Base-by-base conservation (phyloP, 2,113 vertebrate species). In the Gallinago paraguaiae region DNA sequence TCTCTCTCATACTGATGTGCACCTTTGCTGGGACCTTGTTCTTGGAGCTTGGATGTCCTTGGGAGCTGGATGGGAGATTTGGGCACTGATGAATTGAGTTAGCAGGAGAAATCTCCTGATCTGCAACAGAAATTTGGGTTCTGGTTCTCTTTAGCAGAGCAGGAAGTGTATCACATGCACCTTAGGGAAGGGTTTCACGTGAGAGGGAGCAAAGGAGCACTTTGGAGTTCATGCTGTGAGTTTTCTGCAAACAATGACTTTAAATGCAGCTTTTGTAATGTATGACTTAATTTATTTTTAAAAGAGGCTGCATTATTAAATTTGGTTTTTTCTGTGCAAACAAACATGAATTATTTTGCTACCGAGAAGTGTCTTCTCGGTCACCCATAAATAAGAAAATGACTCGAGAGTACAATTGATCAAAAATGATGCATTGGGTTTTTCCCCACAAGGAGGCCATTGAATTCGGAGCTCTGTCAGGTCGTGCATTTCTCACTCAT, bases 311-410 rank as follows among this genome's bases (percentile, higher is more conserved):
- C 14, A 6, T 95, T 93, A 95, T 95, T 87, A 87, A 91, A 93
- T 92, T 85, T 83, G 45, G 46, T 2, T 69, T 94, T 92, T 69
- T 86, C 74, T 60, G 53, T 90, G 95, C 53, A 94, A 95, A 88
- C 95, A 95, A 92, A 95, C 30, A 50, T 51, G 83, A 94, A 60
- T 89, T 96, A 70, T 94, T 91, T 95, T 94, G 71, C 68, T 53
- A 90, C 37, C 37, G 10, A 39, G 37, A 51, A 95, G 86, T 90
- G 95, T 92, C 90, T 95, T 59, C 81, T 91, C 90, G 86, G 82
- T 90, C 76, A 84, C 70, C 63, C 83, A 67, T 82, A 88, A 94
- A 93, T 92, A 94, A 79, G 82, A 82, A 86, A 95, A 80, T 22
- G 53, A 57, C 83, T 93, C 25, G 56, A 83, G 84, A 74, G 65